phyloP scores from a whole-genome alignment of 1,140 invertebrate species.

The Grapholita molesta region DNA sequence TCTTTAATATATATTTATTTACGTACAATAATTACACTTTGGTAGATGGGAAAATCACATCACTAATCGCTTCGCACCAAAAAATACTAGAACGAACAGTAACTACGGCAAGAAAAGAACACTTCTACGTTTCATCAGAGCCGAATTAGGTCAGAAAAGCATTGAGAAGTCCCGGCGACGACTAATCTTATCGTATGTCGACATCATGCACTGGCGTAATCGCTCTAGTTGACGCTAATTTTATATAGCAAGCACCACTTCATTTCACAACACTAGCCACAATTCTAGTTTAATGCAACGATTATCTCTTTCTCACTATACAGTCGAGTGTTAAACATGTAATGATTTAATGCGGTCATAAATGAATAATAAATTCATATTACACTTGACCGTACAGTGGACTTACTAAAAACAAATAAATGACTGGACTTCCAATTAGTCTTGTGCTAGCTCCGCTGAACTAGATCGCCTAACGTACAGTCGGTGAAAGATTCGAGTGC shows the following conservation, averaged over 20 bases:
- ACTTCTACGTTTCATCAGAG: background rate
- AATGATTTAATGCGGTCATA: no score
- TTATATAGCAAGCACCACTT: background rate
- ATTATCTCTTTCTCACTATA: no score
- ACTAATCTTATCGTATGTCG: background rate
- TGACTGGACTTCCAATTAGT: background rate
- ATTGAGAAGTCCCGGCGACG: background rate
- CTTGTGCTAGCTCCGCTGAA: background rate
- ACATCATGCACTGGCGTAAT: background rate
- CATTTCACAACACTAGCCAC: background rate
- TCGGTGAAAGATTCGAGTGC: no score
- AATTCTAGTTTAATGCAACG: background rate
- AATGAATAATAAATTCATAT: no score
- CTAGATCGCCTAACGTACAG: background rate
- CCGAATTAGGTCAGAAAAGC: background rate
- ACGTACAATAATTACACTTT: conserved; percentile 26
- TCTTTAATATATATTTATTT: conserved; percentile 35
- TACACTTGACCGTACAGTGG: no score
- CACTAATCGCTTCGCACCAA: background rate
- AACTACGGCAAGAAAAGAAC: background rate
- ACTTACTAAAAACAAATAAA: no score
- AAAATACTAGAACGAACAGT: background rate
- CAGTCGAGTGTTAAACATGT: no score
- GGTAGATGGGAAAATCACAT: conserved; percentile 18
- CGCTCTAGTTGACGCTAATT: background rate